A percentile compares a stretch with the other conserved stretches of the same genome.
phyloP scores from a whole-genome alignment of 2,888 invertebrate genomes.

The Nematopogon swammerdamellus region DNA sequence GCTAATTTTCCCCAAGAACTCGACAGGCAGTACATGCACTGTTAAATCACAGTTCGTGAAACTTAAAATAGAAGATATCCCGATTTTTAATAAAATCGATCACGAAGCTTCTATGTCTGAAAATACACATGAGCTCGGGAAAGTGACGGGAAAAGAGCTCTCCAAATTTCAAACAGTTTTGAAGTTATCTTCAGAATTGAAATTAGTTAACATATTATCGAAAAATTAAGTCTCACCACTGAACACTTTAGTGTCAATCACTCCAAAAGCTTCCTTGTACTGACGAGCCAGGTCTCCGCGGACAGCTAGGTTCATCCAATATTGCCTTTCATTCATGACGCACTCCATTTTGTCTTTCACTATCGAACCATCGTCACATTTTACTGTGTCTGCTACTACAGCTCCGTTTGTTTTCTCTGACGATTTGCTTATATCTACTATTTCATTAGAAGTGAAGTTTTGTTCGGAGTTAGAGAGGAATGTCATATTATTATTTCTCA shows the following conservation, averaged over 20 bases:
- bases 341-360: slow-evolving; percentile 22
- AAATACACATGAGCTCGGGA: no score
- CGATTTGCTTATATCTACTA: slow-evolving; percentile 11
- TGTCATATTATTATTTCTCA: slow-evolving; percentile 40
- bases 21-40: no score
- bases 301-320: slow-evolving; percentile 33
- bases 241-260: slow-evolving; percentile 56
- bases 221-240: slow-evolving; percentile 22
- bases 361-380: slow-evolving; percentile 24
- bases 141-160: no score
- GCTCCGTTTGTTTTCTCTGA: not conserved
- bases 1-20: no score
- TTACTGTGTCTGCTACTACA: slow-evolving; percentile 8
- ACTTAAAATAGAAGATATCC: no score
- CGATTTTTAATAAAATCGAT: no score
- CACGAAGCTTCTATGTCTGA: no score
- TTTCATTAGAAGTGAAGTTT: no score
- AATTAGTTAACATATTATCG: no score
- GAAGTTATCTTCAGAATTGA: no score
- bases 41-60: no score
- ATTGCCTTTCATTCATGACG: slow-evolving; percentile 25
- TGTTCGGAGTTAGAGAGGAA: slow-evolving; percentile 4
- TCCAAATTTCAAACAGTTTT: no score
- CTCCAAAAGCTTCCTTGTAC: slow-evolving; percentile 37
- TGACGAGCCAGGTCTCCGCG: slow-evolving; percentile 32